These are phyloP conservation scores for Drosophila fungiperda DNA, from an alignment of 2,888 invertebrate species.

Conservation along the genomic window DNA sequence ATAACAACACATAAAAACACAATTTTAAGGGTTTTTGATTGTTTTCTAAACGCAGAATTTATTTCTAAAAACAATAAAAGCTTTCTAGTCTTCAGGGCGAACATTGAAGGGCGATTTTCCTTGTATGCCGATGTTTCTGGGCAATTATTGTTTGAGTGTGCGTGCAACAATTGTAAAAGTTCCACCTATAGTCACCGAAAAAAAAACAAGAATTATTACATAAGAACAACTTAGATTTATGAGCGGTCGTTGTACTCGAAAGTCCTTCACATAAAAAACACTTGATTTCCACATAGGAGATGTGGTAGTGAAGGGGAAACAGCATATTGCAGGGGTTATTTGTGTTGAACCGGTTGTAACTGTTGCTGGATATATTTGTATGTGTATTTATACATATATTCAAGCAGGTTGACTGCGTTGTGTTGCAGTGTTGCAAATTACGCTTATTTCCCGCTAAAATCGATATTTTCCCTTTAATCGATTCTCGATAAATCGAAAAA, in stretches of 20 bases:
- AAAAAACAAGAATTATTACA: constrained; percentile 32
- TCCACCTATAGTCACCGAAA: background rate
- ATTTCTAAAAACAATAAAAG: background rate
- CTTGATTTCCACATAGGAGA: background rate
- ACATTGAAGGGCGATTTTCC: background rate
- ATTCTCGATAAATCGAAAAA: background rate
- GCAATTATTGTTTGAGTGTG: background rate
- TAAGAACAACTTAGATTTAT: constrained; percentile 9
- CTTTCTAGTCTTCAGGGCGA: background rate
- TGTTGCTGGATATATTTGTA: constrained; percentile 1
- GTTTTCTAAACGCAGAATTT: background rate
- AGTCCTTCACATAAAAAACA: constrained; percentile 36
- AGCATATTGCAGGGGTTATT: background rate
- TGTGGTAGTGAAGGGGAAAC: background rate
- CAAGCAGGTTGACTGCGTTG: background rate
- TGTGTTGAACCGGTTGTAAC: constrained; percentile 45
- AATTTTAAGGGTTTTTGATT: background rate
- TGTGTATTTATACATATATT: background rate
- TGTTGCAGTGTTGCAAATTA: constrained; percentile 1
- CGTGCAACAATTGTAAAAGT: background rate
- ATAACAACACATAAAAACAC: no score
- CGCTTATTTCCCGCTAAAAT: background rate
- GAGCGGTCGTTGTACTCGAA: constrained; percentile 40
- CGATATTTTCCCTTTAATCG: no score
- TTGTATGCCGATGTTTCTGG: background rate